Base-by-base conservation (phyloP, 2,797 vertebrate species). In the Galaxias olidus region DNA sequence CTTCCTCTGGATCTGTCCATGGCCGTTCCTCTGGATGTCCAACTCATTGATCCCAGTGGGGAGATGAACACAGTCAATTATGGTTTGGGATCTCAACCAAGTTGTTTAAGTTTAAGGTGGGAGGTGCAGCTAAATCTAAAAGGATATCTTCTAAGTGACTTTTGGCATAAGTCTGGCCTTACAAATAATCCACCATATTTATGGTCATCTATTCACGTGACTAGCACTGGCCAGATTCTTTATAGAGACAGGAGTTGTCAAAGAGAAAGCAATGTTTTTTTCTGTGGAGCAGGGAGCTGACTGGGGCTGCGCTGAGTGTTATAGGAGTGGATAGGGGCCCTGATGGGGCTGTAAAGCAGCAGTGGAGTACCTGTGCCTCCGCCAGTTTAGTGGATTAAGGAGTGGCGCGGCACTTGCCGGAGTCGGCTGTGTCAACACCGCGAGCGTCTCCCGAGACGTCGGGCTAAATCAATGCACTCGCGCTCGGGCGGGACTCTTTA, bases 361-460 rank as follows among this genome's bases (percentile, higher is more conserved):
- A 0, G 73, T 80, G 20, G 72, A 82, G 86, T 77, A 81, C 87
- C 87, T 79, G 73, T 66, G 75, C 51, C 62, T 75, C 70, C 75
- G 75, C 81, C 82, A 73, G 82, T 88, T 88, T 86, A 89, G 87
- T 88, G 83, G 89, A 92, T 91, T 90, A 92, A 84, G 84, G 72
- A 88, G 81, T 81, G 76, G 75, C 82, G 86, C 86, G 86, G 83
- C 82, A 77, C 85, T 88, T 69, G 72, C 86, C 87, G 83, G 83
- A 88, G 81, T 88, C 64, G 71, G 75, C 86, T 88, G 81, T 91
- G 88, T 92, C 90, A 91, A 92, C 90, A 90, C 81, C 79, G 72
- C 74, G 72, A 88, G 84, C 80, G 69, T 86, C 87, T 87, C 82
- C 81, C 79, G 84, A 87, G 87, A 85, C 82, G 57, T 49, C 11